Percentiles rank a stretch among this genome's conserved stretches.
phyloP scores from a whole-genome alignment of 2,797 vertebrate genomes.

The Nyctibius grandis region DNA sequence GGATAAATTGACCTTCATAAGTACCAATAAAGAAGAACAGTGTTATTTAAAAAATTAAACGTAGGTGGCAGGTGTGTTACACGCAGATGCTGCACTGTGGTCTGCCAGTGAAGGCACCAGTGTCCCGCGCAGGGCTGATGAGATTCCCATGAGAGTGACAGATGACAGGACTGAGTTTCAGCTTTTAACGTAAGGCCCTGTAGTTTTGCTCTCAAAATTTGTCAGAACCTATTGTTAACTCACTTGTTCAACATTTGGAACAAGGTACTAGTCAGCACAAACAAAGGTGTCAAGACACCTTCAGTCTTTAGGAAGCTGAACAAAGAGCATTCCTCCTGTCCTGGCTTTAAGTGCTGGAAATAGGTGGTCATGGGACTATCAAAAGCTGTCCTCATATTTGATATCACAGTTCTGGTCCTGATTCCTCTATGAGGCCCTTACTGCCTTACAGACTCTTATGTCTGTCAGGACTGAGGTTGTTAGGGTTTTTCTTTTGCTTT shows the following conservation, averaged over 20 bases:
- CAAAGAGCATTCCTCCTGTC: background rate
- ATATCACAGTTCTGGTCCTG: background rate
- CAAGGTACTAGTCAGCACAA: background rate
- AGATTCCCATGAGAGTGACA: background rate
- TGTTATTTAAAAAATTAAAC: background rate
- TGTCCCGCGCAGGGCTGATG: fast-evolving
- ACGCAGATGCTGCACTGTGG: background rate
- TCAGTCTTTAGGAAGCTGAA: background rate
- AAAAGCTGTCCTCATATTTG: background rate
- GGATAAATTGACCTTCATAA: background rate
- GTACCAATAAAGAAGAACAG: background rate
- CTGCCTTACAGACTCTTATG: background rate
- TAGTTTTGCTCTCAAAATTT: background rate
- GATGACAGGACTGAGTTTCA: background rate
- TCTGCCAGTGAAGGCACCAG: background rate
- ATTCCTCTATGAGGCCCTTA: background rate
- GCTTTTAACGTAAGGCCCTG: background rate
- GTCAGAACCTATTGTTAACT: background rate
- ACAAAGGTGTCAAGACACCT: background rate
- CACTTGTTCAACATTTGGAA: background rate
- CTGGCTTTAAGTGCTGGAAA: background rate
- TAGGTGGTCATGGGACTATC: no score
- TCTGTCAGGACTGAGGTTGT: background rate
- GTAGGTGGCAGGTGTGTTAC: background rate
- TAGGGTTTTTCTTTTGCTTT: background rate